Evolutionary conservation across 1,140 invertebrate species (phyloP).

Genomic region (Cataglyphis hispanica): DNA sequence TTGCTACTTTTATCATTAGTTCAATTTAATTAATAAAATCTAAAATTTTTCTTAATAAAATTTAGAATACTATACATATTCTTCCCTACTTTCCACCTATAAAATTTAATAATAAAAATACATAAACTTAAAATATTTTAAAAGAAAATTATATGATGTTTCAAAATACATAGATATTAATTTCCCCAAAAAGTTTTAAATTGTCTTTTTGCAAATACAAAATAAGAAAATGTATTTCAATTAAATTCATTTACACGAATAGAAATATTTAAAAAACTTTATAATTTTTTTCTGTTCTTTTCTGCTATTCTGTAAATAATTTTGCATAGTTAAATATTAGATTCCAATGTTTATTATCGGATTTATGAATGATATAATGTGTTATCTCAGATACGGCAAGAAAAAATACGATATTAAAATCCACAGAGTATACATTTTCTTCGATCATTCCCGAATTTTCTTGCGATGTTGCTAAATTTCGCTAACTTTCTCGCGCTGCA

Average conservation of each 20-base stretch:
- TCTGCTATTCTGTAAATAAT: not conserved
- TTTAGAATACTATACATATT: too few species aligned
- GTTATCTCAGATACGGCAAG: not conserved
- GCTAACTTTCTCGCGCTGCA: conserved; percentile 42
- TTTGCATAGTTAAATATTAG: not conserved
- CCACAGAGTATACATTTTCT: not conserved
- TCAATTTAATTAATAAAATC: too few species aligned
- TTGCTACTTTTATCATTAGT: too few species aligned
- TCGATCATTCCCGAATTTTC: conserved; percentile 23
- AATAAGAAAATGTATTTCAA: not conserved
- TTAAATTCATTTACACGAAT: not conserved
- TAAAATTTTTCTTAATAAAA: too few species aligned
- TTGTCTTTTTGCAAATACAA: not conserved
- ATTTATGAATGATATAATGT: not conserved
- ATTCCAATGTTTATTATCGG: not conserved
- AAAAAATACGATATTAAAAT: not conserved
- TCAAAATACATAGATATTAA: not conserved
- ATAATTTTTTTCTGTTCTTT: not conserved
- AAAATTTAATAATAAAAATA: too few species aligned
- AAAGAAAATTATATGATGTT: not conserved
- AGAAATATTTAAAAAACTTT: not conserved
- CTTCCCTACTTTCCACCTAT: too few species aligned
- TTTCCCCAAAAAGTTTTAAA: not conserved
- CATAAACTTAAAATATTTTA: not conserved
- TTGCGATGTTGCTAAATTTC: conserved; percentile 12